A percentile compares a stretch with the other conserved stretches of the same genome.
Evolutionary conservation across 2,113 vertebrate species (phyloP).

Genomic region (Osmerus eperlanus): DNA sequence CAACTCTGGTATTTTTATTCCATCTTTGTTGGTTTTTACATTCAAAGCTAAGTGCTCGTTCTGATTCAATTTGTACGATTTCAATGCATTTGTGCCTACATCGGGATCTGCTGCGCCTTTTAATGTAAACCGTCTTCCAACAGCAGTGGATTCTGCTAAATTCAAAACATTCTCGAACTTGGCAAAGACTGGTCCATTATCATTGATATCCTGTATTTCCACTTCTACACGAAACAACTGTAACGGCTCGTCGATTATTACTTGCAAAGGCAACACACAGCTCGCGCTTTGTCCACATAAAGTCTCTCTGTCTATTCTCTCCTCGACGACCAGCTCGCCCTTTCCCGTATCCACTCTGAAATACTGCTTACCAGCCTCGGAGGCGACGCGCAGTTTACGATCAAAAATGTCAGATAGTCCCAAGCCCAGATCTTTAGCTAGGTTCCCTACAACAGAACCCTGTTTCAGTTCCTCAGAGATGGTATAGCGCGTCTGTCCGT

Average conservation of each 20-base stretch:
- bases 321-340: slow-evolving; percentile 58
- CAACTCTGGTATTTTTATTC: slow-evolving; percentile 25
- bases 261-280: slow-evolving; percentile 62
- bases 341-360: slow-evolving; percentile 62
- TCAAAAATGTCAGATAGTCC: slow-evolving; percentile 70
- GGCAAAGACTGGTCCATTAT: slow-evolving; percentile 71
- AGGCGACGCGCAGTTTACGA: slow-evolving; percentile 74
- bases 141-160: slow-evolving; percentile 65
- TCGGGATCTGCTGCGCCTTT: slow-evolving; percentile 57
- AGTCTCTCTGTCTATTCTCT: slow-evolving; percentile 61
- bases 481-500: slow-evolving; percentile 65
- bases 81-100: slow-evolving; percentile 51
- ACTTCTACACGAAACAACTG: slow-evolving; percentile 68
- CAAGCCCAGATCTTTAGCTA: slow-evolving; percentile 77
- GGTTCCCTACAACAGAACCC: slow-evolving; percentile 70
- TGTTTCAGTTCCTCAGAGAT: slow-evolving; percentile 71
- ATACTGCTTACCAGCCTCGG: slow-evolving; percentile 75
- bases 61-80: slow-evolving; percentile 41
- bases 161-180: slow-evolving; percentile 68
- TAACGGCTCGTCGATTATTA: slow-evolving; percentile 58
- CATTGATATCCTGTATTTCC: slow-evolving; percentile 74
- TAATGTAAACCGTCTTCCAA: slow-evolving; percentile 60
- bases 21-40: slow-evolving; percentile 22
- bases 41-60: slow-evolving; percentile 38
- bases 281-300: slow-evolving; percentile 51